phyloP scores from a whole-genome alignment of 2,113 vertebrate species.

The Rhodinocichla rosea region DNA sequence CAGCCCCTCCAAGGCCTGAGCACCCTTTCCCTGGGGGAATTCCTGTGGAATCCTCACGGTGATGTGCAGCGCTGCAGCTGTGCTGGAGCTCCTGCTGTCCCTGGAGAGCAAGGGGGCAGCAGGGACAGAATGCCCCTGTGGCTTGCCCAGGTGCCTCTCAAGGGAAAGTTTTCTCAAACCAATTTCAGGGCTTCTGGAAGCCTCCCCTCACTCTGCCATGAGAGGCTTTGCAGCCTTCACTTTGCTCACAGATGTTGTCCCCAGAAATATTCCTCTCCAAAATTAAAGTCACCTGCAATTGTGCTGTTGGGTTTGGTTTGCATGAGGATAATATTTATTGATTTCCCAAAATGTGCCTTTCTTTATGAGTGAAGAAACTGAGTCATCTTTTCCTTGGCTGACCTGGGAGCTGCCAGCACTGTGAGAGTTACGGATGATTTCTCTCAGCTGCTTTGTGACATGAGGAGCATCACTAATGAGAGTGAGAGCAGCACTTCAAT shows the following conservation, averaged over 20 bases:
- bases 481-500: background rate
- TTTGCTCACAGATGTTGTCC: background rate
- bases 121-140: background rate
- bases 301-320: background rate
- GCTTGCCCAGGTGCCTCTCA: background rate
- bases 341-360: background rate
- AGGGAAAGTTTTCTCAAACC: background rate
- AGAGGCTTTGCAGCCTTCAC: background rate
- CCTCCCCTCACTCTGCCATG: rapidly evolving
- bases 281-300: background rate
- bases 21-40: background rate
- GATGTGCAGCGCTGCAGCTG: background rate
- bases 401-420: background rate
- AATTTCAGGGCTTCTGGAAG: background rate
- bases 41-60: rapidly evolving
- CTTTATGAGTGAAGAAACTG: background rate
- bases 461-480: background rate
- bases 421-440: background rate
- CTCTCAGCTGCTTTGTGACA: background rate
- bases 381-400: background rate
- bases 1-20: background rate
- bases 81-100: background rate
- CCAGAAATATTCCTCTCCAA: background rate
- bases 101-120: background rate
- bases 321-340: background rate